phyloP scores from a whole-genome alignment of 2,888 invertebrate species.

The Synergus itoensis region DNA sequence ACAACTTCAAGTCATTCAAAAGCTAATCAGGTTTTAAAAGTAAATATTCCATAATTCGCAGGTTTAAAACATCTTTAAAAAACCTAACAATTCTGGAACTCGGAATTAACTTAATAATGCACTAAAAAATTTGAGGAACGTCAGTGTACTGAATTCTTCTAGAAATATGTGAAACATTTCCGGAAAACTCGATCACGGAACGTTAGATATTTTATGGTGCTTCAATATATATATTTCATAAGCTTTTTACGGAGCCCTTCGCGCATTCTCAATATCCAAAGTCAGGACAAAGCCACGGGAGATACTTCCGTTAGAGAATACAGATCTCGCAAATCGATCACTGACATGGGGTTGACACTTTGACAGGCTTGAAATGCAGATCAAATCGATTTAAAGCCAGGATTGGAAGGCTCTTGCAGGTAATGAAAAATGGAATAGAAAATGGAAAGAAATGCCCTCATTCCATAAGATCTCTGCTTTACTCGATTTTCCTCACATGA shows the following conservation, averaged over 20 bases:
- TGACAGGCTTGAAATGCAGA: slow-evolving; percentile 7
- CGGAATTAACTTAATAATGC: background rate
- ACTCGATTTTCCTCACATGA: slow-evolving; percentile 7
- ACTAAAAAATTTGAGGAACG: background rate
- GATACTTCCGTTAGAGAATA: slow-evolving; percentile 2
- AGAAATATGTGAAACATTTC: slow-evolving; percentile 1
- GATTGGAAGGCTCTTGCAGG: background rate
- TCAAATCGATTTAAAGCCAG: slow-evolving; percentile 7
- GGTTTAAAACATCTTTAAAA: no score
- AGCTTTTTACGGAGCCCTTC: background rate
- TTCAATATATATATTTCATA: slow-evolving; percentile 5
- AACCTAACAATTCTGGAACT: no score
- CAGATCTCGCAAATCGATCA: slow-evolving; percentile 7
- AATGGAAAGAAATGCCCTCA: slow-evolving; percentile 3
- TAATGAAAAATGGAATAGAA: background rate
- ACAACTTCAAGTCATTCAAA: no score
- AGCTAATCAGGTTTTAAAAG: no score
- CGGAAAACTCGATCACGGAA: background rate
- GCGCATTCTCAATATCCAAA: background rate
- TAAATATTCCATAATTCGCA: no score
- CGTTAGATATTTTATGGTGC: slow-evolving; percentile 7
- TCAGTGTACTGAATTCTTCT: background rate
- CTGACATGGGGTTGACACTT: slow-evolving; percentile 7
- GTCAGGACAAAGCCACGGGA: background rate
- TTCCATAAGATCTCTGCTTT: slow-evolving; percentile 7